These are phyloP conservation scores for Aurelia sp. DNA, from an alignment of 30 jellyfish, hydroid and myxozoan genomes.

Conservation along the genomic window DNA sequence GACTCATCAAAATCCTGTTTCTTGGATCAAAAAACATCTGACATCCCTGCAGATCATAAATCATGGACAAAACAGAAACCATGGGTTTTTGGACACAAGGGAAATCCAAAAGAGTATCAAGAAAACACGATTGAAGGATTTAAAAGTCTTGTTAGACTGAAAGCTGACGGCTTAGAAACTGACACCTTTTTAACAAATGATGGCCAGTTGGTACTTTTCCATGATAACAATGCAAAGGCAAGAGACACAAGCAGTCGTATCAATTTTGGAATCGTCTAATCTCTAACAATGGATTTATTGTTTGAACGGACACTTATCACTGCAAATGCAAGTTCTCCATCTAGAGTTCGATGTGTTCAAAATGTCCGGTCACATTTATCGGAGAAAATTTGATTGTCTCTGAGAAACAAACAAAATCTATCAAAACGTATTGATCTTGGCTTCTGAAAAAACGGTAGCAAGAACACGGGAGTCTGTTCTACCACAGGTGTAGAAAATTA, in stretches of 20 bases:
- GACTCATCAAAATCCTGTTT: too few relatives aligned
- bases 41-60: conserved; percentile 75
- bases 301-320: too few relatives aligned
- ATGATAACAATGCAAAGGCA: conserved; percentile 85
- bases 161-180: conserved; percentile 91
- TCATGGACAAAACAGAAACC: conserved; percentile 75
- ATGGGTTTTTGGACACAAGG: conserved; percentile 86
- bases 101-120: conserved; percentile 76
- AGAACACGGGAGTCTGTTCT: neutral
- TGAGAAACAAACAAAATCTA: too few relatives aligned
- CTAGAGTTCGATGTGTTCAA: too few relatives aligned
- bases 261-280: neutral
- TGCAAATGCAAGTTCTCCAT: too few relatives aligned
- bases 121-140: conserved; percentile 91
- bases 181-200: conserved; percentile 73
- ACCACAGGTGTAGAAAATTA: too few relatives aligned
- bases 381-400: too few relatives aligned
- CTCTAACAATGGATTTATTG: neutral
- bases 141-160: conserved; percentile 47
- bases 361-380: too few relatives aligned
- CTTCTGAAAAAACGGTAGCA: too few relatives aligned
- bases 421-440: too few relatives aligned
- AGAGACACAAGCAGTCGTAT: neutral
- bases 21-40: neutral
- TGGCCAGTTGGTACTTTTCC: conserved; percentile 81